Conservation (phyloP, 2,797 vertebrate species). For the Pseudopleuronectes americanus region DNA sequence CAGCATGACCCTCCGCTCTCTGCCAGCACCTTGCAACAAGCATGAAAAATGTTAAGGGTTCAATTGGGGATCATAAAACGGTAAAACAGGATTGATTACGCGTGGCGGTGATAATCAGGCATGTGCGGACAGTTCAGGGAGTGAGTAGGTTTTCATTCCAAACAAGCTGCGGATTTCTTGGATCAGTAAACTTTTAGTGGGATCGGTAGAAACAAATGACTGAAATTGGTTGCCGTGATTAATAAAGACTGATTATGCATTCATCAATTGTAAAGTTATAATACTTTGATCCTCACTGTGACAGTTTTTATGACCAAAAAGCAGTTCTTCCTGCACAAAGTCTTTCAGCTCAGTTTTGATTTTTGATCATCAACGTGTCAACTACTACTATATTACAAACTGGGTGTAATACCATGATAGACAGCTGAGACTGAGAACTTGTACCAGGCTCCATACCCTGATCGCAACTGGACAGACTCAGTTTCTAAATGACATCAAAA, state of each 20-base stretch:
- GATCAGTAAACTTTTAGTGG: constrained; percentile 31
- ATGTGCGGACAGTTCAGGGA: constrained; percentile 44
- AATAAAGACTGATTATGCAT: not conserved
- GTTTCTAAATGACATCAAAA: too few species aligned
- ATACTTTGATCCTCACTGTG: not conserved
- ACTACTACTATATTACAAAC: too few species aligned
- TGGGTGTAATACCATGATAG: too few species aligned
- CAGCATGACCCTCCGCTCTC: constrained; percentile 26
- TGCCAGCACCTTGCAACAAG: constrained; percentile 49
- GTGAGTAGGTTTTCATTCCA: constrained; percentile 30
- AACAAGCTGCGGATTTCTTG: constrained; percentile 37
- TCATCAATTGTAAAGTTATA: constrained; percentile 1
- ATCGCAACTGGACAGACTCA: too few species aligned
- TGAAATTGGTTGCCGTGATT: constrained; percentile 15
- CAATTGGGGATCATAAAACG: constrained; percentile 41
- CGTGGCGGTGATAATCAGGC: constrained; percentile 39
- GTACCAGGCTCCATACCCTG: too few species aligned
- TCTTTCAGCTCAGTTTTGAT: too few species aligned
- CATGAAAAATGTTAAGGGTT: constrained; percentile 20
- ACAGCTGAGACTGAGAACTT: too few species aligned
- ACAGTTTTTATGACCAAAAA: too few species aligned
- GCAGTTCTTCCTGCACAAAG: too few species aligned
- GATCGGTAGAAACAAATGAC: constrained; percentile 20
- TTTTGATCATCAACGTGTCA: too few species aligned
- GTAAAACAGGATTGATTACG: constrained; percentile 49